phyloP scores from a whole-genome alignment of 2,797 vertebrate species.

The Limnodromus scolopaceus region DNA sequence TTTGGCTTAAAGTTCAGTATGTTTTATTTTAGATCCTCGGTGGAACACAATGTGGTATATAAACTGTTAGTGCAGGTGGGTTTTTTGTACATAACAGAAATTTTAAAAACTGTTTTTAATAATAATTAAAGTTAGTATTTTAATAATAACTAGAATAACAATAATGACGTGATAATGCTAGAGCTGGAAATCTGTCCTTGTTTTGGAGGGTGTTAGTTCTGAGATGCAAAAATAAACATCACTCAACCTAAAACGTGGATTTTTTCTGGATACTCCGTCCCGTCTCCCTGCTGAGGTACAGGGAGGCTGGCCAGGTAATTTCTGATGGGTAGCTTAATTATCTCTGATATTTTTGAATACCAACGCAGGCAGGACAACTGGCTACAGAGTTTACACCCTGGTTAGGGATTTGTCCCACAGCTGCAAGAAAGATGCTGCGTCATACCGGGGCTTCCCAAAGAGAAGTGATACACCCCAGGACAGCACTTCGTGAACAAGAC shows the following conservation, averaged over 20 bases:
- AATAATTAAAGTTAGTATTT: background rate
- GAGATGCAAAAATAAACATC: background rate
- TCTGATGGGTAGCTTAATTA: background rate
- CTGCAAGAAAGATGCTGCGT: background rate
- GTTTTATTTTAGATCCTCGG: background rate
- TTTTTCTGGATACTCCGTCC: rapidly evolving
- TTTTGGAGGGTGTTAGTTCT: background rate
- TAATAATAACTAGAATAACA: background rate
- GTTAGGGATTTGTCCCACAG: background rate
- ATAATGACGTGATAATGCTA: background rate
- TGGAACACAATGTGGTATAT: background rate
- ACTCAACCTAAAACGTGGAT: background rate
- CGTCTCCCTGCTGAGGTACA: background rate
- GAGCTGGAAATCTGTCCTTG: background rate
- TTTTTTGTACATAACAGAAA: background rate
- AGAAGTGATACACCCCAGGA: background rate
- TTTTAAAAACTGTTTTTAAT: background rate
- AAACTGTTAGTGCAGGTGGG: background rate
- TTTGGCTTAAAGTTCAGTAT: background rate
- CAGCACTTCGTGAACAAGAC: background rate
- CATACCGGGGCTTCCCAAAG: rapidly evolving
- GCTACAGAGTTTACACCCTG: background rate
- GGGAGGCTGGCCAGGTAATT: background rate
- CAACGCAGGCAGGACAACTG: rapidly evolving
- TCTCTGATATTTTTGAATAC: background rate